phyloP scores from a whole-genome alignment of 2,888 invertebrate genomes.

The Temnothorax ravouxi region DNA sequence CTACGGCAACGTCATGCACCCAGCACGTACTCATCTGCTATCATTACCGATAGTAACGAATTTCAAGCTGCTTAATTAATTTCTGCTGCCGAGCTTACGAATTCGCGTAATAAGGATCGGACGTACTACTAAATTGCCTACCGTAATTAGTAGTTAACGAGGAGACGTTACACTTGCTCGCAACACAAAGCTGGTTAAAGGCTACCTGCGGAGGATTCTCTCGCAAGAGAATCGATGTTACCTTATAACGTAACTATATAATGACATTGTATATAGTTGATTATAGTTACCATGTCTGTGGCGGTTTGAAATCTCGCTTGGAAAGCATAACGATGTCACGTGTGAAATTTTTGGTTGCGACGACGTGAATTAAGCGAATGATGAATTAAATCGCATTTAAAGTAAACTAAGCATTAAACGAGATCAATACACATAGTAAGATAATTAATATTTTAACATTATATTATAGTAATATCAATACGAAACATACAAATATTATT shows the following conservation, averaged over 20 bases:
- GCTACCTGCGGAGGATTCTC: constrained; percentile 46
- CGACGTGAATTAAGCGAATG: neutral
- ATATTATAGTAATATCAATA: neutral
- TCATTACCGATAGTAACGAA: neutral
- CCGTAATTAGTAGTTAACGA: constrained; percentile 63
- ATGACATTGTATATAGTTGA: constrained; percentile 65
- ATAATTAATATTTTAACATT: neutral
- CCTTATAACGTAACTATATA: constrained; percentile 59
- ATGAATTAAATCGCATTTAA: neutral
- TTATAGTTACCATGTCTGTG: constrained; percentile 62
- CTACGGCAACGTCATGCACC: neutral
- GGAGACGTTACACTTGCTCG: constrained; percentile 39
- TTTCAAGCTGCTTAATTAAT: constrained; percentile 52
- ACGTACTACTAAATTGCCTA: constrained; percentile 48
- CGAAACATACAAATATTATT: neutral
- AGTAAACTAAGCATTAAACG: neutral
- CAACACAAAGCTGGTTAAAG: constrained; percentile 37
- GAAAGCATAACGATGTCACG: neutral
- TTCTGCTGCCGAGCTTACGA: constrained; percentile 5
- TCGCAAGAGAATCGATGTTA: constrained; percentile 55
- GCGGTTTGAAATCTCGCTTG: constrained; percentile 14
- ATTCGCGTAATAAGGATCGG: constrained; percentile 34
- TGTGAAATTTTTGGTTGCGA: constrained; percentile 13
- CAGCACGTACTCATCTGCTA: neutral
- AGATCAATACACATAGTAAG: neutral